These are phyloP conservation scores for Axinella damicornis DNA, from an alignment of 37 sponge, comb jelly and placozoan species.

Conservation along the genomic window DNA sequence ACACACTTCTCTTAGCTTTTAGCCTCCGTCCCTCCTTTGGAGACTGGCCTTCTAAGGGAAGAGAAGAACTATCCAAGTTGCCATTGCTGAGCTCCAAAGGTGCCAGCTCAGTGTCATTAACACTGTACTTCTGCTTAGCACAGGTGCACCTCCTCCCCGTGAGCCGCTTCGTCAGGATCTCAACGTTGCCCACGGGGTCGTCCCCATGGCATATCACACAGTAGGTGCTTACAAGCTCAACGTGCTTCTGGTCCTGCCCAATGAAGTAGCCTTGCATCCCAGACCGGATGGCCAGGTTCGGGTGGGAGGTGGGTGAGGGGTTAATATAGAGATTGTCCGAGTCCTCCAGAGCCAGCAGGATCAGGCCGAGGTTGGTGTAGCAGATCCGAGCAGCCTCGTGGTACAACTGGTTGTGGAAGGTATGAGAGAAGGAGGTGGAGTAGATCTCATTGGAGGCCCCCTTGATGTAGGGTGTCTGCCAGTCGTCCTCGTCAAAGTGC, in stretches of 20 bases:
- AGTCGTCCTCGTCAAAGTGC: not conserved
- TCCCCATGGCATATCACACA: not conserved
- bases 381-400: conserved; percentile 72
- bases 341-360: conserved; percentile 75
- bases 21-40: no score
- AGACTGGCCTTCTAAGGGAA: no score
- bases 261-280: conserved; percentile 62
- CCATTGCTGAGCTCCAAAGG: no score
- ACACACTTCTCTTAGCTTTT: no score
- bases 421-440: conserved; percentile 41
- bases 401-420: conserved; percentile 41
- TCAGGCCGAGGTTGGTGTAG: conserved; percentile 65
- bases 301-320: not conserved
- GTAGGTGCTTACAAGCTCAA: conserved; percentile 9
- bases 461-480: conserved; percentile 50
- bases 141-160: no score
- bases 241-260: conserved; percentile 41
- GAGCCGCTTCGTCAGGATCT: no score
- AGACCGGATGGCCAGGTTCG: not conserved
- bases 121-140: no score
- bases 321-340: not conserved
- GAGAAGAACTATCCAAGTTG: no score
- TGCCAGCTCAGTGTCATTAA: no score
- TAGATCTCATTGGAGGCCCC: conserved; percentile 86
- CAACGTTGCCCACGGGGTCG: no score